These are phyloP conservation scores for Mustela nigripes DNA, from an alignment of 2,113 vertebrate genomes.

Conservation along the genomic window DNA sequence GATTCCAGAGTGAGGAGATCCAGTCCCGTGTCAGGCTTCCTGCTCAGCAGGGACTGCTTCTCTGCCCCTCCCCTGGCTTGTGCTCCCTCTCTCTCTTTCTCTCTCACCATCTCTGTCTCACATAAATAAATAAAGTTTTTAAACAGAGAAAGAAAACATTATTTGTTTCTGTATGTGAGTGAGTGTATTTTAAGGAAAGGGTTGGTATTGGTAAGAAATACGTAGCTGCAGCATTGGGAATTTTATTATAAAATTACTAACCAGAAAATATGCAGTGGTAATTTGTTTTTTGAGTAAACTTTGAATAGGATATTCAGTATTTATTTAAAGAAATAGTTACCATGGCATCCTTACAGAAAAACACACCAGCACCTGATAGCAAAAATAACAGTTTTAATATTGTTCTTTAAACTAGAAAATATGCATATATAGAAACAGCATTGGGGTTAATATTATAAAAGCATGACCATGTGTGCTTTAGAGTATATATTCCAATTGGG, in stretches of 20 bases:
- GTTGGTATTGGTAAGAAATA: neutral
- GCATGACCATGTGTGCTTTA: neutral
- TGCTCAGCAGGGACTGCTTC: too few species aligned
- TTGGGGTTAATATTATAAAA: neutral
- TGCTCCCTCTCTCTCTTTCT: too few species aligned
- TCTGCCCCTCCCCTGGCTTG: too few species aligned
- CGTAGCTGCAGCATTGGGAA: neutral
- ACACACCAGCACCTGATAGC: neutral
- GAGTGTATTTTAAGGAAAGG: neutral
- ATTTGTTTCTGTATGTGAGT: neutral
- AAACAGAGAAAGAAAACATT: neutral
- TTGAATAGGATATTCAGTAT: neutral
- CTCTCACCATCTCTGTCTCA: too few species aligned
- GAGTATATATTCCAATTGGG: neutral
- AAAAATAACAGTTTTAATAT: slow-evolving; percentile 40
- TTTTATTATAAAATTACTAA: slow-evolving; percentile 41
- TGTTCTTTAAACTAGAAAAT: slow-evolving; percentile 6
- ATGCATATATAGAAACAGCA: neutral
- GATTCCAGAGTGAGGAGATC: too few species aligned
- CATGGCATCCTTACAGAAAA: slow-evolving; percentile 27
- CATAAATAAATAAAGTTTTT: too few species aligned
- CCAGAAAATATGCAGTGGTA: neutral
- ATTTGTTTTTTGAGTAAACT: slow-evolving; percentile 48
- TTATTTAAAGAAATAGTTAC: slow-evolving; percentile 58
- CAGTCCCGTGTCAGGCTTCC: too few species aligned